Percentiles rank a stretch among this genome's conserved stretches.
These are phyloP conservation scores for Philaenus spumarius DNA, from an alignment of 1,140 invertebrate species.

Conservation along the genomic window DNA sequence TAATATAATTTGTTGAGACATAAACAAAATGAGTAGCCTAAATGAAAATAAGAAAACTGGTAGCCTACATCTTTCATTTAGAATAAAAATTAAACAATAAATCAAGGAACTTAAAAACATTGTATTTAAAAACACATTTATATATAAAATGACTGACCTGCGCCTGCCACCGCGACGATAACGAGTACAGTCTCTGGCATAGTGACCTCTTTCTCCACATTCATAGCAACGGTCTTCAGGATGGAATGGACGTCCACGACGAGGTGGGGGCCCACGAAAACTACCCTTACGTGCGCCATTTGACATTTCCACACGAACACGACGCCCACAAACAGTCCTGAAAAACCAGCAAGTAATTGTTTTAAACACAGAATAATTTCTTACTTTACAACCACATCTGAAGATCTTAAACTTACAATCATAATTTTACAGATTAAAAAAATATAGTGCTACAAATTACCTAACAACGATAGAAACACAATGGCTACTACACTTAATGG, in stretches of 20 bases:
- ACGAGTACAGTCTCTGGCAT: slow-evolving; percentile 78
- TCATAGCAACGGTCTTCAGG: slow-evolving; percentile 87
- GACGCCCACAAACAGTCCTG: slow-evolving; percentile 76
- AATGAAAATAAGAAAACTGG: slow-evolving; percentile 13
- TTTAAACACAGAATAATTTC: no score
- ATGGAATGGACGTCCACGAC: slow-evolving; percentile 57
- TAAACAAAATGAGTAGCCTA: not conserved
- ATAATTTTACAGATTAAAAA: not conserved
- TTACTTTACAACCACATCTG: no score
- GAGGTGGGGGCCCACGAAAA: slow-evolving; percentile 44
- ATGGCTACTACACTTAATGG: no score
- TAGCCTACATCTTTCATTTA: slow-evolving; percentile 16
- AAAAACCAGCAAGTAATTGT: slow-evolving; percentile 4
- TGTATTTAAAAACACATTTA: slow-evolving; percentile 23
- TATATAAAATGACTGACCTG: slow-evolving; percentile 43
- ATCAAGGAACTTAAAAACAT: not conserved
- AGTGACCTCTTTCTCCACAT: slow-evolving; percentile 85
- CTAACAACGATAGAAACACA: no score
- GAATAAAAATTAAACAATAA: not conserved
- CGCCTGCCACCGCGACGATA: slow-evolving; percentile 46
- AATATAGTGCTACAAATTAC: not conserved
- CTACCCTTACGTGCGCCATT: slow-evolving; percentile 67
- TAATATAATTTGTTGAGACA: slow-evolving; percentile 10
- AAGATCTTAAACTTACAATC: not conserved
- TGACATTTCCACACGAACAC: slow-evolving; percentile 88